Conservation (phyloP, 1,140 invertebrate species). For the Bombyx mori region DNA sequence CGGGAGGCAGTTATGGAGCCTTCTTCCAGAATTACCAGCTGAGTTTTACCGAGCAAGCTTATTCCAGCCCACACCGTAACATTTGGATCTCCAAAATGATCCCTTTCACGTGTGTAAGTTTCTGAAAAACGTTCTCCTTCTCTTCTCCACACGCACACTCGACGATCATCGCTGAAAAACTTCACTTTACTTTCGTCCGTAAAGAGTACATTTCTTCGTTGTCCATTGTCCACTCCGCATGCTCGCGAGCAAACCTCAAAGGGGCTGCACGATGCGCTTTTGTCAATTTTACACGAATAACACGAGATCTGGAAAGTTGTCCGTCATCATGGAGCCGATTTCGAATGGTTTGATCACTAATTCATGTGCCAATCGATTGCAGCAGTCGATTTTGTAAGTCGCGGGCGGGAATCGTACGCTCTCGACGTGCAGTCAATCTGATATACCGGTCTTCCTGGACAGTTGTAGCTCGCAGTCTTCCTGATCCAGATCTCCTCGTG, state of each 20-base stretch:
- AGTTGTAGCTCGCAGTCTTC: slow-evolving; percentile 15
- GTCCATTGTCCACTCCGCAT: slow-evolving; percentile 18
- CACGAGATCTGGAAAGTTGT: too few relatives aligned
- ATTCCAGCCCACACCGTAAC: slow-evolving; percentile 41
- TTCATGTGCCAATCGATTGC: slow-evolving; percentile 9
- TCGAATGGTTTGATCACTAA: neutral
- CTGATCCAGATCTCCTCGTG: slow-evolving; percentile 15
- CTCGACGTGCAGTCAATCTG: slow-evolving; percentile 14
- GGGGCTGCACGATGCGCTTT: slow-evolving; percentile 9
- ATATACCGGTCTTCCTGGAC: slow-evolving; percentile 19
- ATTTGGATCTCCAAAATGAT: slow-evolving; percentile 32
- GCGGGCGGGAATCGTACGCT: slow-evolving; percentile 12
- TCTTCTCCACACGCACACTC: slow-evolving; percentile 13
- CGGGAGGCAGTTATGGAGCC: slow-evolving; percentile 11
- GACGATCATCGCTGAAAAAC: slow-evolving; percentile 14
- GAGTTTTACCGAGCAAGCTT: slow-evolving; percentile 16
- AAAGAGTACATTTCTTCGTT: slow-evolving; percentile 17
- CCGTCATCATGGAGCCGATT: neutral
- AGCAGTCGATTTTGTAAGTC: slow-evolving; percentile 9
- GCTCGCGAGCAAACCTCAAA: slow-evolving; percentile 18
- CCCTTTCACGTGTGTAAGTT: slow-evolving; percentile 21
- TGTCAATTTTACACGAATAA: slow-evolving; percentile 6
- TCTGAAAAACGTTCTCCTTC: slow-evolving; percentile 15
- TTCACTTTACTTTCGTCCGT: slow-evolving; percentile 16
- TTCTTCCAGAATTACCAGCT: slow-evolving; percentile 17